Conservation (phyloP, 2,888 invertebrate genomes). For the Dermolepida albohirtum region DNA sequence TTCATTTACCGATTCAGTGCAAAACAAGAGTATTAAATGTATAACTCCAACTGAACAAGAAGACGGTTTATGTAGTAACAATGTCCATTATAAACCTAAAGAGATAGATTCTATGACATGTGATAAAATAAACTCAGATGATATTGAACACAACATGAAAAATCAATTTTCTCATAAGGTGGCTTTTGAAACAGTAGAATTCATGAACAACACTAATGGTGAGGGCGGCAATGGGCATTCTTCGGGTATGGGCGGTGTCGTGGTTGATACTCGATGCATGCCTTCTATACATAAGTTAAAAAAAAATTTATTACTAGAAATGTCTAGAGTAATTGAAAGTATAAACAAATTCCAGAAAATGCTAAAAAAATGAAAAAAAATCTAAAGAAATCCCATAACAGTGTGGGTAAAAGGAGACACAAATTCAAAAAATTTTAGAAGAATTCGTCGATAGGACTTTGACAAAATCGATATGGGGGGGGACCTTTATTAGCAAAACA, state of each 20-base stretch:
- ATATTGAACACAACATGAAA: conserved; percentile 40
- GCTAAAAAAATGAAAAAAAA: too few relatives aligned
- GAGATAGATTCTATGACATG: conserved; percentile 47
- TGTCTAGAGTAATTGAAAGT: too few relatives aligned
- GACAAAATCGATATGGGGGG: too few relatives aligned
- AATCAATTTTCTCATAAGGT: conserved; percentile 5
- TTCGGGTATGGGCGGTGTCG: conserved; percentile 10
- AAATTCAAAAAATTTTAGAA: too few relatives aligned
- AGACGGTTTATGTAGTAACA: background rate
- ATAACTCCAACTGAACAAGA: background rate
- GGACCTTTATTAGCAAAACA: too few relatives aligned
- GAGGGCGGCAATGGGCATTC: background rate
- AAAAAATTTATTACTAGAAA: too few relatives aligned
- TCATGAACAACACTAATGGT: background rate
- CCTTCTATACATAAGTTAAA: background rate
- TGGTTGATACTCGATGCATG: conserved; percentile 16
- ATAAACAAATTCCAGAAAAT: too few relatives aligned
- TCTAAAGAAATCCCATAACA: too few relatives aligned
- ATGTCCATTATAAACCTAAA: background rate
- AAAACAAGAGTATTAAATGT: conserved; percentile 1
- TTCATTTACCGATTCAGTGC: conserved; percentile 3
- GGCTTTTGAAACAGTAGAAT: background rate
- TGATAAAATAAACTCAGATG: conserved; percentile 46
- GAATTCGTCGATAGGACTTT: too few relatives aligned
- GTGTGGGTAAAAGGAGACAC: too few relatives aligned